phyloP scores from a whole-genome alignment of 2,888 invertebrate species.

The Elaeidobius kamerunicus region DNA sequence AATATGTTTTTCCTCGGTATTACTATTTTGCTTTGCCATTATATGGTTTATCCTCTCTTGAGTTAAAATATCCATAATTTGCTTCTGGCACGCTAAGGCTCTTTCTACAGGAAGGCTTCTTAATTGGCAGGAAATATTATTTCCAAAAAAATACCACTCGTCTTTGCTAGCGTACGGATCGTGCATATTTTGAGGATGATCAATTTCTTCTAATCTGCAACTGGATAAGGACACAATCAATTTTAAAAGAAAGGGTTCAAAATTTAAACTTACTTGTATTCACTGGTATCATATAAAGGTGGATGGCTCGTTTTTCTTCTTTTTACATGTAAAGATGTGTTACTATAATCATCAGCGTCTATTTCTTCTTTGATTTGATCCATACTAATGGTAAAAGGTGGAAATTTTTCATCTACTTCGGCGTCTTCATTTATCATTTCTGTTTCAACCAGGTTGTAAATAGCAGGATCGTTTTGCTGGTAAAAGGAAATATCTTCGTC shows the following conservation, averaged over 20 bases:
- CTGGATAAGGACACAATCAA: not conserved
- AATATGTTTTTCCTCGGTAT: not conserved
- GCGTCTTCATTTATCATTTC: conserved; percentile 18
- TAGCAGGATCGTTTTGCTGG: conserved; percentile 9
- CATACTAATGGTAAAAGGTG: conserved; percentile 2
- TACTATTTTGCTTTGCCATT: not conserved
- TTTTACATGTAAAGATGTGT: no score
- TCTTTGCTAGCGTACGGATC: conserved; percentile 4
- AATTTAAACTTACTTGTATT: no score
- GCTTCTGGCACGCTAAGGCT: conserved; percentile 25
- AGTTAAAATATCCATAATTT: conserved; percentile 29
- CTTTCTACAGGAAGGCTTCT: conserved; percentile 21
- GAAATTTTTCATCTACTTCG: not conserved
- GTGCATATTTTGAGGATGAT: not conserved
- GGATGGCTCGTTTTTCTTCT: conserved; percentile 4
- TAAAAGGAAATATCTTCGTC: conserved; percentile 8
- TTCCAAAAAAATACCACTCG: conserved; percentile 25
- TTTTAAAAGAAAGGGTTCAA: no score
- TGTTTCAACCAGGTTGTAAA: conserved; percentile 19
- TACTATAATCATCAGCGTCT: conserved; percentile 11
- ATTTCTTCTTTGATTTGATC: conserved; percentile 21
- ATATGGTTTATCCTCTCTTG: conserved; percentile 17
- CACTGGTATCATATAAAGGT: not conserved
- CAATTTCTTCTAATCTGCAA: not conserved
- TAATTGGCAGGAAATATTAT: conserved; percentile 25